These are phyloP conservation scores for Drosophila fulvimacula DNA, from an alignment of 2,888 invertebrate genomes.

Conservation along the genomic window DNA sequence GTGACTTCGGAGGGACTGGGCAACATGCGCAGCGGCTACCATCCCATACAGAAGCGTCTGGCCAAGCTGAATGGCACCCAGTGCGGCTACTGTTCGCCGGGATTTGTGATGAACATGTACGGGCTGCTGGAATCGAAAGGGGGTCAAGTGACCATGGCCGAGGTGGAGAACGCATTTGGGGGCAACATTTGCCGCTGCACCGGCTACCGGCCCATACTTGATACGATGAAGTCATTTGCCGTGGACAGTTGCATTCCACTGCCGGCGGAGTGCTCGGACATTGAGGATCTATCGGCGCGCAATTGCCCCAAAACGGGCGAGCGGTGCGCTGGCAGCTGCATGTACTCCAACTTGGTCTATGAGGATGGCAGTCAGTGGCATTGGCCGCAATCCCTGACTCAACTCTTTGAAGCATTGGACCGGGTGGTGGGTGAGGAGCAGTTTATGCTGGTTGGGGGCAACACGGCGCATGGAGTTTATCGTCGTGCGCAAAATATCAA, in stretches of 20 bases:
- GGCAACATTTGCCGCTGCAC: constrained; percentile 93
- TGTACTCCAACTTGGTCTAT: constrained; percentile 31
- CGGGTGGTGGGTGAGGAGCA: constrained; percentile 66
- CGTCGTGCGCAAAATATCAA: constrained; percentile 80
- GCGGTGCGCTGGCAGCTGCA: constrained; percentile 82
- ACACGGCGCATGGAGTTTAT: constrained; percentile 90
- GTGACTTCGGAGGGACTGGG: constrained; percentile 91
- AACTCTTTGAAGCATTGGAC: constrained; percentile 82
- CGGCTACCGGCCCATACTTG: constrained; percentile 91
- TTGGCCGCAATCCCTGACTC: constrained; percentile 70
- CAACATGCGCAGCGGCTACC: constrained; percentile 88
- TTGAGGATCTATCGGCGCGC: constrained; percentile 80
- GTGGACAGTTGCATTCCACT: constrained; percentile 86
- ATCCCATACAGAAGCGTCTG: constrained; percentile 88
- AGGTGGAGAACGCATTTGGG: constrained; percentile 91
- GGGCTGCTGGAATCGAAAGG: constrained; percentile 86
- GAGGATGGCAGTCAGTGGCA: constrained; percentile 77
- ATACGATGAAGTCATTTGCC: constrained; percentile 91
- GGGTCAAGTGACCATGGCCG: constrained; percentile 86
- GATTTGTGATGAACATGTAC: constrained; percentile 91
- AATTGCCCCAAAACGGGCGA: constrained; percentile 83
- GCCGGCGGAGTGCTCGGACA: constrained; percentile 85
- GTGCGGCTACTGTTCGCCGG: constrained; percentile 91
- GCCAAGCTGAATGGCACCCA: constrained; percentile 89
- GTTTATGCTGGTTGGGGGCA: constrained; percentile 90